Evolutionary conservation across 2,113 vertebrate genomes (phyloP), one percentile per base, ranked within the genome.

Genomic region (Zeus faber): DNA sequence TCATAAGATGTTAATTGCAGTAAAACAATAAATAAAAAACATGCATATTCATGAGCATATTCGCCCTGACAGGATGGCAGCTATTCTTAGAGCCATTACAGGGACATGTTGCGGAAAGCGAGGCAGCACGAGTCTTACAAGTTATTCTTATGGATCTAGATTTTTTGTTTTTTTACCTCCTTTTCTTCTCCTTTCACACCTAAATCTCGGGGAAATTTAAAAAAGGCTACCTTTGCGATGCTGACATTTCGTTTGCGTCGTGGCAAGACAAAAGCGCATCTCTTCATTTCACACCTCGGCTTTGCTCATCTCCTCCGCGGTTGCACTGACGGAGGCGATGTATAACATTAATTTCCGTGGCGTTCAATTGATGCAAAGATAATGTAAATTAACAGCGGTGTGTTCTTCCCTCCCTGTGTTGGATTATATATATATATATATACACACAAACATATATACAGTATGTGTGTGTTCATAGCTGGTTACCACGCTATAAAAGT

Each of bases 231-330:
- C 49, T 73, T 65, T 20, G 49, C 66, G 53, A 33, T 46, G 40
- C 47, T 77, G 73, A 77, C 70, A 67, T 77, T 74, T 74, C 40
- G 77, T 79, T 79, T 77, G 47, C 54, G 33, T 76, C 71, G 39
- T 22, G 58, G 47, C 58, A 27, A 53, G 43, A 59, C 17, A 4
- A 48, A 54, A 50, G 24, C 5, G 9, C 48, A 51, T 65, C 49
- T 65, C 53, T 54, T 59, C 22, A 72, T 67, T 79, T 82, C 62
- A 72, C 70, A 74, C 56, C 67, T 74, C 41, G n/a, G 27, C 21
- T 61, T 57, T 70, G 24, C 16, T 55, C 51, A 73, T 79, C 65
- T 76, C 55, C 65, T 58, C 41, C 46, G 54, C 58, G 24, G 31
- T 45, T 52, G 23, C 23, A 11, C n/a, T 29, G 21, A 20, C 9